Evolutionary conservation across 92 coral and sea anemone genomes (phyloP).

Genomic region (Plumapathes pennacea): DNA sequence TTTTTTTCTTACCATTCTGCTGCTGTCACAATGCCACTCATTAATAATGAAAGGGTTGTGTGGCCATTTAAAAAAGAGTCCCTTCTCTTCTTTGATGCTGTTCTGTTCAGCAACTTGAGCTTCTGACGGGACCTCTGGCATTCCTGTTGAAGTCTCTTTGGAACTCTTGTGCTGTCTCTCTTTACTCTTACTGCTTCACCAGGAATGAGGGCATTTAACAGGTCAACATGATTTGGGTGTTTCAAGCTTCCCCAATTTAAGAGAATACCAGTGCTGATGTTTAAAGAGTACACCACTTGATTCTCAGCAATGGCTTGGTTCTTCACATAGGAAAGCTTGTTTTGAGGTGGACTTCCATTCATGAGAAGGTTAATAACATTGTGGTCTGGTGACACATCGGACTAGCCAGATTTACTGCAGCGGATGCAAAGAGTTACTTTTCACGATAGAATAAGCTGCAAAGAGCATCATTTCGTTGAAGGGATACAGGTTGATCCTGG

Average conservation of each 20-base stretch:
- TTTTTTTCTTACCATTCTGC: conserved; percentile 27
- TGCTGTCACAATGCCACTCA: conserved; percentile 21
- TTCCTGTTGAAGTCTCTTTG: conserved; percentile 3
- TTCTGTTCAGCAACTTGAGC: conserved; percentile 1
- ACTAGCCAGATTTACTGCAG: too few relatives aligned
- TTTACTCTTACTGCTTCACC: conserved; percentile 28
- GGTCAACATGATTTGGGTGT: conserved; percentile 2
- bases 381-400: neutral
- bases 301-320: conserved; percentile 21
- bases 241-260: conserved; percentile 12
- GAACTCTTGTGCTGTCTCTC: conserved; percentile 6
- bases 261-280: conserved; percentile 19
- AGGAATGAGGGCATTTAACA: conserved; percentile 28
- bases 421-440: neutral
- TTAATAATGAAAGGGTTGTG: conserved; percentile 26
- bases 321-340: conserved; percentile 2
- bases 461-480: too few relatives aligned
- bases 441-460: too few relatives aligned
- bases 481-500: too few relatives aligned
- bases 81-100: conserved; percentile 23
- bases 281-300: conserved; percentile 15
- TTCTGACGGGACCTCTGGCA: conserved; percentile 7
- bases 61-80: conserved; percentile 1
- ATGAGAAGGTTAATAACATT: conserved; percentile 13
- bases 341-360: conserved; percentile 17